Base-by-base conservation (phyloP, 1,140 invertebrate genomes). In the Pogonomyrmex barbatus region DNA sequence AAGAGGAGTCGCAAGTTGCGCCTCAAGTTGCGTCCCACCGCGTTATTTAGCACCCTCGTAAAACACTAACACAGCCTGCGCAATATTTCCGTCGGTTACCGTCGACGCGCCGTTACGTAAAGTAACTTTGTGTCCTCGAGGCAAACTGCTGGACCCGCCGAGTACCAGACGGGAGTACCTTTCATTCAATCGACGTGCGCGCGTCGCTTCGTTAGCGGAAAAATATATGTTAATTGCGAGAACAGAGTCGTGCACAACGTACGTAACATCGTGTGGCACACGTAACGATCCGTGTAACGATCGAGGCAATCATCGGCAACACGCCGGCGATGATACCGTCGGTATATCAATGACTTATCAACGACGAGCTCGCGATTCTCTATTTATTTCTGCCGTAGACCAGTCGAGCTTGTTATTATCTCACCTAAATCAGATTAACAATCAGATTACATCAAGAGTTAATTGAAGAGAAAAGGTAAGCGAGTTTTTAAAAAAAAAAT, bases 21-120 rank as follows among this genome's bases (percentile, higher is more conserved):
- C 24, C 70, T 58, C 45, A 42, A 67, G 67, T 73, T 73, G 52
- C 79, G 42, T 82, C 67, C 52, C 42, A 75, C 33, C 24, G n/a
- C 17, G 54, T 83, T 73, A 73, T 83, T 83, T 83, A 83, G 79
- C 79, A 83, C 68, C 70, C 79, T 83, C 79, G 79, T 83, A 83
- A 83, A 83, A 60, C 68, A 83, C 68, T 54, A 83, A 83, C 62
- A 56, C 70, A 68, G 68, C 42, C 68, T 83, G 79, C 54, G 79
- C 56, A 75, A 83, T 83, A 83, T 75, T 83, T 83, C 79, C 79
- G 33, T 83, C 45, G 56, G 42, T 62, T 62, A 36, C 68, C 68
- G 47, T 47, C 70, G 42, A 45, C 79, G 54, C 54, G 54, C 54
- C 68, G 54, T 83, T 83, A 83, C 79, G 67, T 83, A 83, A 83